Evolutionary conservation across 2,888 invertebrate species (phyloP).

Genomic region (Romanomermis culicivorax): DNA sequence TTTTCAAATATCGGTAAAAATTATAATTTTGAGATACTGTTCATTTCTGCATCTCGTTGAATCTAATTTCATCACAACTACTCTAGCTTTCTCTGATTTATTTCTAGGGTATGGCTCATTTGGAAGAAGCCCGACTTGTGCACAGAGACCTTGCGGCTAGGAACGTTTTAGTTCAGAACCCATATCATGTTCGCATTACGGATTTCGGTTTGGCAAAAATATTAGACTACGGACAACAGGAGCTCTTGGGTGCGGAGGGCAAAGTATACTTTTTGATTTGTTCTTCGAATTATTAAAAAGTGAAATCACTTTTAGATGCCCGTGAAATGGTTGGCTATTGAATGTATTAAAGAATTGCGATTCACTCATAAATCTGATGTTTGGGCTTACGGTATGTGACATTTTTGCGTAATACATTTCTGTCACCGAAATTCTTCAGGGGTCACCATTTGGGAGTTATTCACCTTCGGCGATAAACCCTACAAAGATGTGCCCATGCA

Average conservation of each 20-base stretch:
- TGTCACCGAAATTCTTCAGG: constrained; percentile 18
- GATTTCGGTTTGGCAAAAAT: constrained; percentile 94
- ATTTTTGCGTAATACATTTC: too few relatives aligned
- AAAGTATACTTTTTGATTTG: constrained; percentile 35
- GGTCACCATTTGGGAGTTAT: constrained; percentile 89
- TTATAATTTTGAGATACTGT: too few relatives aligned
- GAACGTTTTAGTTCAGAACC: constrained; percentile 49
- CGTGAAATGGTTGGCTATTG: constrained; percentile 91
- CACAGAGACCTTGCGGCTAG: constrained; percentile 88
- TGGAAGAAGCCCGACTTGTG: constrained; percentile 77
- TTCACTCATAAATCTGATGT: constrained; percentile 96
- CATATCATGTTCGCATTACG: constrained; percentile 43
- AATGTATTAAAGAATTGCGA: constrained; percentile 80
- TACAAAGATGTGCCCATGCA: constrained; percentile 55
- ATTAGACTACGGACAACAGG: constrained; percentile 74
- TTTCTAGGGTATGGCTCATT: constrained; percentile 61
- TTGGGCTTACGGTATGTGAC: constrained; percentile 58
- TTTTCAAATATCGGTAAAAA: too few relatives aligned
- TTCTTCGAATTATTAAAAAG: neutral
- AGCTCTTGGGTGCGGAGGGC: constrained; percentile 77
- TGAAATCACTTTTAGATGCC: constrained; percentile 53
- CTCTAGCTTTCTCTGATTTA: too few relatives aligned
- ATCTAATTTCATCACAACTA: too few relatives aligned
- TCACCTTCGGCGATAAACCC: constrained; percentile 80
- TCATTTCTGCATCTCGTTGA: too few relatives aligned